A percentile compares a stretch with the other conserved stretches of the same genome.
phyloP scores from a whole-genome alignment of 2,888 invertebrate genomes.

The Oegoconia quadripuncta region DNA sequence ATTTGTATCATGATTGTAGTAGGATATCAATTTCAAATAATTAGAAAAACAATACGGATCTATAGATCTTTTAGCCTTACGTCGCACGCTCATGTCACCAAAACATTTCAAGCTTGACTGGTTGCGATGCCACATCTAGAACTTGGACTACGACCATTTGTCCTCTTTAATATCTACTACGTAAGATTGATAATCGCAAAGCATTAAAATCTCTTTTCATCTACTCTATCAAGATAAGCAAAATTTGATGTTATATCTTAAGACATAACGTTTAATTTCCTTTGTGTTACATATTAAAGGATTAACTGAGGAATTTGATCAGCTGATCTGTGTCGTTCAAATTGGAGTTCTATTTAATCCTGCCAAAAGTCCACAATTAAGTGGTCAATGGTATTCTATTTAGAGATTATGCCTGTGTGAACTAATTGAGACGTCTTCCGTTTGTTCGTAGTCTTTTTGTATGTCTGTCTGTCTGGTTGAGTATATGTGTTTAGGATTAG shows the following conservation, averaged over 20 bases:
- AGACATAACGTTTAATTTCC: slow-evolving; percentile 27
- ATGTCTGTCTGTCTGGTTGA: slow-evolving; percentile 40
- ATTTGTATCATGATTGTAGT: too few relatives aligned
- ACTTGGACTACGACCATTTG: too few relatives aligned
- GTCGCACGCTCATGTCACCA: slow-evolving; percentile 73
- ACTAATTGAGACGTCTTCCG: slow-evolving; percentile 73
- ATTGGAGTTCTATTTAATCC: slow-evolving; percentile 20
- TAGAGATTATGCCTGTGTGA: slow-evolving; percentile 49
- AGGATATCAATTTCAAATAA: too few relatives aligned
- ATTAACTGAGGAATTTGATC: slow-evolving; percentile 41
- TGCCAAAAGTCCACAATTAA: slow-evolving; percentile 27
- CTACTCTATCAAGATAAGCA: slow-evolving; percentile 12
- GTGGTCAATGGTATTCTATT: slow-evolving; percentile 45
- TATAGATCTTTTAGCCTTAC: slow-evolving; percentile 34
- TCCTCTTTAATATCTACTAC: too few relatives aligned
- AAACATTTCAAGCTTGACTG: slow-evolving; percentile 72
- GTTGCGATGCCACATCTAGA: slow-evolving; percentile 39
- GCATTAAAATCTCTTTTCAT: slow-evolving; percentile 13
- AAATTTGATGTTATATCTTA: slow-evolving; percentile 22
- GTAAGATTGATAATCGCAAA: slow-evolving; percentile 42
- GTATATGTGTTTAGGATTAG: slow-evolving; percentile 27
- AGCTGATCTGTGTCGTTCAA: slow-evolving; percentile 6
- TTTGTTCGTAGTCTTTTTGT: slow-evolving; percentile 49
- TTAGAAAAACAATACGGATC: too few relatives aligned
- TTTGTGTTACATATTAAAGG: slow-evolving; percentile 22